Evolutionary conservation across 2,888 invertebrate species (phyloP), one percentile per base, ranked within the genome.

Genomic region (Boloria euphrosyne): DNA sequence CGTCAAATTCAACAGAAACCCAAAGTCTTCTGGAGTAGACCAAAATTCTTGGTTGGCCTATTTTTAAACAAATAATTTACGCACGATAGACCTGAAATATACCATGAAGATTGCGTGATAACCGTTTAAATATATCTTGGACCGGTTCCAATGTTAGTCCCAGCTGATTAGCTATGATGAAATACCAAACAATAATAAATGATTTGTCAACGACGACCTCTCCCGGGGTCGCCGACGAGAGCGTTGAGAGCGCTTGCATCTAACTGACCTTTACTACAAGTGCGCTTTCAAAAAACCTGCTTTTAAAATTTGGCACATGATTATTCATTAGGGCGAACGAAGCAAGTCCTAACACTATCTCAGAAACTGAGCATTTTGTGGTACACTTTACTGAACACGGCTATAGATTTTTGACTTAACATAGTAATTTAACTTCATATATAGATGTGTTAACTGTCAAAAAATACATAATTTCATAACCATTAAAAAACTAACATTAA

Each of bases 161-260:
- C 67, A 68, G 72, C 68, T 74, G 73, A 74, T 75, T 62, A 63
- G 51, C 18, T 66, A 46, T 71, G 72, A 72, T 67, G 72, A 72
- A 73, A 73, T 58, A 59, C 65, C 59, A 68, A 69, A 70, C 68
- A 72, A 71, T 70, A 67, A 67, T 68, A 68, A 53, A 67, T 58
- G 59, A 62, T 62, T 53, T 50, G 55, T 54, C 66, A 47, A 60
- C 54, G 63, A 72, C 78, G 76, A 60, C 60, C 60, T 60, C 51
- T 50, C 51, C 43, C 51, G 50, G 60, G 60, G 60, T 38, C 60
- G 60, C 4, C 16, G 17, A 31, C 6, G 58, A 46, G 16, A 58
- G 27, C 47, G n/a, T 38, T 38, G 31, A 38, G 31, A 38, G 31
- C 10, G 13, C 47, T 47, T 47, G 47, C 47, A 49, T 27, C 47